A percentile compares a stretch with the other conserved stretches of the same genome.
Evolutionary conservation across 2,113 vertebrate species (phyloP).

Genomic region (Dryoscopus gambensis): DNA sequence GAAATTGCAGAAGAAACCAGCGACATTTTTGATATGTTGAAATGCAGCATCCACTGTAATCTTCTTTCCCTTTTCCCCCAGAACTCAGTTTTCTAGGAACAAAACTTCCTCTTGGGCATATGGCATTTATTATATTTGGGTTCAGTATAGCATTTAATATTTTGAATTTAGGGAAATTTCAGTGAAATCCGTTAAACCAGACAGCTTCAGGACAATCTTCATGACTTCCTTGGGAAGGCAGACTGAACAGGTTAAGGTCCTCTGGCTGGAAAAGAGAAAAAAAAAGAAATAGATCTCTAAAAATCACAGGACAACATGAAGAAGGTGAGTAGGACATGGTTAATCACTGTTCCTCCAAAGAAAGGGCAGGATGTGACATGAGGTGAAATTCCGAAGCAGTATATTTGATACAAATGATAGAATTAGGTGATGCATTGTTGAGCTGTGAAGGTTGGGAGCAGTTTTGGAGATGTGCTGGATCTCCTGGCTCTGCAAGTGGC

Average conservation of each 20-base stretch:
- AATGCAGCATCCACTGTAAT: not conserved
- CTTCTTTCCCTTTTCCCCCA: not conserved
- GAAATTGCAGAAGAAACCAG: not conserved
- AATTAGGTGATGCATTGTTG: not conserved
- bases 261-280: not conserved
- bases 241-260: not conserved
- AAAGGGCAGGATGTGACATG: not conserved
- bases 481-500: not conserved
- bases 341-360: not conserved
- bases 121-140: not conserved
- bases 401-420: fast-evolving
- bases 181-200: not conserved
- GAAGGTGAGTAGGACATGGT: not conserved
- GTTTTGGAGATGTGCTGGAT: not conserved
- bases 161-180: not conserved
- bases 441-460: not conserved
- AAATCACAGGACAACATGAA: not conserved
- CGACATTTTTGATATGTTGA: not conserved
- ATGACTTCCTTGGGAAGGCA: not conserved
- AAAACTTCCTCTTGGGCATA: not conserved
- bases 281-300: not conserved
- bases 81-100: not conserved
- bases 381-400: not conserved
- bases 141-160: not conserved
- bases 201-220: not conserved